Base-by-base conservation (phyloP, 2,797 vertebrate genomes). In the Mycteria americana region DNA sequence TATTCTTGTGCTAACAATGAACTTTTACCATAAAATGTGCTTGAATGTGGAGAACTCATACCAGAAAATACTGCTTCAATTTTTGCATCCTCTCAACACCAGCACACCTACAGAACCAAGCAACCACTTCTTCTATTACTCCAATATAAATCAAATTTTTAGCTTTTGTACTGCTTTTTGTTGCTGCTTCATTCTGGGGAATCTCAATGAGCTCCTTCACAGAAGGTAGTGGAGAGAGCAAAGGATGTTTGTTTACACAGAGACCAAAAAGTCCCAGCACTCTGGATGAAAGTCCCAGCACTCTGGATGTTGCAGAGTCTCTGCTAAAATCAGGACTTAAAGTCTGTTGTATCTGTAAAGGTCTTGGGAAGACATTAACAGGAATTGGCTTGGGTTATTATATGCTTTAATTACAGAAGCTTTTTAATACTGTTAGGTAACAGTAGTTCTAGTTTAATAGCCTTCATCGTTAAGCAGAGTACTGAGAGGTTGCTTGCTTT, bases 311-410 rank as follows among this genome's bases (percentile, higher is more conserved):
- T 70, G 57, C 50, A 64, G 35, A 77, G 33, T 76, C 43, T 72
- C n/a, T 72, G 41, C 51, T 62, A 37, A 25, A 85, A 70, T 85
- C n/a, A 28, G 0, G 0, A 7, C 21, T 82, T 59, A 8, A 8
- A 1, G 4, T 86, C 46, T 70, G 7, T 56, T 86, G 8, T 57
- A 25, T 65, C 46, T 95, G 37, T 75, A 35, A 91, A 88, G 88
- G 18, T 18, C 17, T 25, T 41, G 15, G 17, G 45, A 53, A 54
- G 48, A 17, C 11, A 4, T 33, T 37, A 67, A 50, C 22, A 65
- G 18, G 18, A 48, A 37, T 86, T 88, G 41, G 41, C 2, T 37
- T 64, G 39, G 39, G 17, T 88, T 87, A 25, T 25, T 53, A 21
- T 68, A 22, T 35, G 27, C 56, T 70, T 83, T 72, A 75, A 48